Base-by-base conservation (phyloP, 2,888 invertebrate genomes). In the Pecten maximus region DNA sequence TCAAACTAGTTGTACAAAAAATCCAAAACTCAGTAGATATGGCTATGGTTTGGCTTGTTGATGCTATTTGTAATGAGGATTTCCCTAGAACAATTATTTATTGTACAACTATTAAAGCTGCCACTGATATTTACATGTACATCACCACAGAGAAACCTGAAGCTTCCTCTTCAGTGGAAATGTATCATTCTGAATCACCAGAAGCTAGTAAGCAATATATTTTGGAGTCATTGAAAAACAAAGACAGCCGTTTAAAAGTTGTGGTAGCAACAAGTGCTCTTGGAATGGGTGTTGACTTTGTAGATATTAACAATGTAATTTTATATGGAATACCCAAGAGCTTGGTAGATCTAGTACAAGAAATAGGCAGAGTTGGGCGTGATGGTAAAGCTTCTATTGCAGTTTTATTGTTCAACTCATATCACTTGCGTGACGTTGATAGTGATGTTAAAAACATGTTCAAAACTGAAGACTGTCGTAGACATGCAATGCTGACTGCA, bases 101-200 rank as follows among this genome's bases (percentile, higher is more conserved):
- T 48, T 91, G 91, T 90, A 88, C 16, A 23, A 87, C 90, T 8
- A 91, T 92, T 74, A 89, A 91, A 40, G 92, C 91, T 50, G 90
- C 54, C 39, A 89, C 91, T 40, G 40, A 88, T 15, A 39, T 91
- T 8, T 92, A 91, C 40, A 54, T 8, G 10, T 92, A 89, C 88
- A 15, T 91, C 6, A 60, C 39, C 2, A 87, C 54, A 40, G 92
- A 92, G 89, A 15, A 87, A 15, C 86, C 60, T n/a, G 23, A 88
- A 15, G 19, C 16, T n/a, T 40, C 16, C 35, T 40, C 40, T 2
- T 44, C 48, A 0, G 40, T 90, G 87, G 88, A 90, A 6, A 92
- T 92, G 91, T 91, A 74, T 91, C 90, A 91, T 89, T 92, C 92
- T 35, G 91, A 91, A 40, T 91, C 91, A 3, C 28, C 87, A 28